phyloP scores from a whole-genome alignment of 1,140 invertebrate species.

The Lordiphosa mommai region DNA sequence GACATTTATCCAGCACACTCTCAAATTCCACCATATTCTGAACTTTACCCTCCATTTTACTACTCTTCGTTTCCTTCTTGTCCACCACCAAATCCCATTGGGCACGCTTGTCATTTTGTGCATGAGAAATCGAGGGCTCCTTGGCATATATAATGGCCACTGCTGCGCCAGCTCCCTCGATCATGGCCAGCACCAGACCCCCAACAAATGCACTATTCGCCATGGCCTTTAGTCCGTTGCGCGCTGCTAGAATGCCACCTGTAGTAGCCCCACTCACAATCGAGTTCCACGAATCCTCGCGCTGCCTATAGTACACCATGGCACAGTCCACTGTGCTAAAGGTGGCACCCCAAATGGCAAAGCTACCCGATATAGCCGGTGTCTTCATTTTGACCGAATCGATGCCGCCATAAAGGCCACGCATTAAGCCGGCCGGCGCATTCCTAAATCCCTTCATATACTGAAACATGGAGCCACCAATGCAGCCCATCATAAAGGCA shows the following conservation, averaged over 20 bases:
- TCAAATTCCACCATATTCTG: conserved; percentile 26
- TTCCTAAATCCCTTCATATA: conserved; percentile 54
- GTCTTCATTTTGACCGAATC: conserved; percentile 54
- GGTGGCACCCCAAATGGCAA: conserved; percentile 60
- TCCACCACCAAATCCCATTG: conserved; percentile 33
- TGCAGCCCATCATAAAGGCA: conserved; percentile 59
- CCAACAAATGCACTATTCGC: conserved; percentile 59
- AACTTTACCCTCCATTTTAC: background rate
- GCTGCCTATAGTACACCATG: conserved; percentile 44
- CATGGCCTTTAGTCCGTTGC: conserved; percentile 58
- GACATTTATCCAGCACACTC: conserved; percentile 40
- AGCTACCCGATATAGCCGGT: conserved; percentile 53
- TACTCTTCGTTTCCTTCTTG: background rate
- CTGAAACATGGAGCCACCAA: conserved; percentile 56
- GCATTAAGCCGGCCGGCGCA: conserved; percentile 38
- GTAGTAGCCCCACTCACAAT: conserved; percentile 57
- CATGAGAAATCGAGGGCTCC: background rate
- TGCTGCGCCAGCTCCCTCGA: conserved; percentile 53
- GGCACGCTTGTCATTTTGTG: conserved; percentile 4
- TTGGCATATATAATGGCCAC: conserved; percentile 59
- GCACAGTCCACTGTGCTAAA: conserved; percentile 62
- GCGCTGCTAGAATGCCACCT: conserved; percentile 53
- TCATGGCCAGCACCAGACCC: conserved; percentile 52
- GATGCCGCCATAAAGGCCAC: conserved; percentile 50
- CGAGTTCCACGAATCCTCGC: conserved; percentile 61